Percentiles rank a stretch among this genome's conserved stretches.
Conservation (phyloP, 2,113 vertebrate species). For the Antechinus stuartii region DNA sequence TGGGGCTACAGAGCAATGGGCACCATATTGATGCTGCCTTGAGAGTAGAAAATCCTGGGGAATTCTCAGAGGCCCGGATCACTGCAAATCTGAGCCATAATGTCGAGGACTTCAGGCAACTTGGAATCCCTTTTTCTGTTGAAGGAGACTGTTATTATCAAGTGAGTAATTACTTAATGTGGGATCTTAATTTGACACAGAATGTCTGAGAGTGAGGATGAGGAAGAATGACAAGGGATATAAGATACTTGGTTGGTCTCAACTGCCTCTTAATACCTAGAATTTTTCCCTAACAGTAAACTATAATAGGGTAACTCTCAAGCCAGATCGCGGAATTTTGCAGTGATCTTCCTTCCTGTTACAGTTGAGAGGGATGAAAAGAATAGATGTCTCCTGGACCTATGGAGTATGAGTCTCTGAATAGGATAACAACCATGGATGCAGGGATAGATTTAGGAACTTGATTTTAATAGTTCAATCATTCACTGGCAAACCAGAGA, state of each 20-base stretch:
- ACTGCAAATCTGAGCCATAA: constrained; percentile 82
- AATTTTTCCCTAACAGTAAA: background rate
- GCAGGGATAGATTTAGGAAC: background rate
- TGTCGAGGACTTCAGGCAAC: constrained; percentile 74
- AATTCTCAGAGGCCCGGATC: constrained; percentile 63
- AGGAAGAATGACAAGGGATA: background rate
- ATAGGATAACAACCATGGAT: background rate
- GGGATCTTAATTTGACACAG: background rate
- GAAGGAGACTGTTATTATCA: constrained; percentile 82
- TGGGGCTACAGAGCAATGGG: constrained; percentile 79
- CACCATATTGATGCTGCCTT: constrained; percentile 79
- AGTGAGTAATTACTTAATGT: constrained; percentile 76
- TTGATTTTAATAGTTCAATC: background rate
- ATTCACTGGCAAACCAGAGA: background rate
- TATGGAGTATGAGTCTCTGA: background rate
- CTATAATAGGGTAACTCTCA: background rate
- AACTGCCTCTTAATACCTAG: background rate
- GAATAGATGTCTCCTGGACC: background rate
- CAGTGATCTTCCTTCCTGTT: background rate
- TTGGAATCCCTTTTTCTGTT: constrained; percentile 81
- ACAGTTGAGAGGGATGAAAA: background rate
- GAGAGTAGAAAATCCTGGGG: constrained; percentile 61
- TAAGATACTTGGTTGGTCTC: background rate
- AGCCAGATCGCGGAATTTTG: background rate
- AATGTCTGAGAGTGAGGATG: background rate